Percentiles rank a stretch among this genome's conserved stretches.
These are phyloP conservation scores for Henricia sp. DNA, from an alignment of 53 echinoderm and acorn worm species.

Conservation along the genomic window DNA sequence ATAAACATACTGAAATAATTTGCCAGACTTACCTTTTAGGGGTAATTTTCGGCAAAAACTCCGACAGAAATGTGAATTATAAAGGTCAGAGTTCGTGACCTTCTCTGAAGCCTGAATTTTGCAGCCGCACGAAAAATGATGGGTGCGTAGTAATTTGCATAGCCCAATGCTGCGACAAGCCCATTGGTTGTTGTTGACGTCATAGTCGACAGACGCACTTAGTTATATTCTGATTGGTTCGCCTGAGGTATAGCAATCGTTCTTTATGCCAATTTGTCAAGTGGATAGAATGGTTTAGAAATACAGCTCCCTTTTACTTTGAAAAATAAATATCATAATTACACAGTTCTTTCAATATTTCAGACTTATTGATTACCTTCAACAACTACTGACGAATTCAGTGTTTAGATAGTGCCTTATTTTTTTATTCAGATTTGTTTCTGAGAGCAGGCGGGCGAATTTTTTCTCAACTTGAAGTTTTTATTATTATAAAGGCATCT, in stretches of 20 bases:
- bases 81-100: slow-evolving; percentile 99
- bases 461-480: too few relatives aligned
- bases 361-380: too few relatives aligned
- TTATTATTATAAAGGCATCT: too few relatives aligned
- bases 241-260: neutral
- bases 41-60: slow-evolving; percentile 60
- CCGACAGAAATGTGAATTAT: slow-evolving; percentile 67
- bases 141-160: slow-evolving; percentile 48
- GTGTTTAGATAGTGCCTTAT: too few relatives aligned
- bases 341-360: too few relatives aligned
- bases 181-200: slow-evolving; percentile 66
- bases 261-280: slow-evolving; percentile 56
- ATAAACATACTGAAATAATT: slow-evolving; percentile 4
- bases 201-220: slow-evolving; percentile 43
- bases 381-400: too few relatives aligned
- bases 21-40: slow-evolving; percentile 62
- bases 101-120: slow-evolving; percentile 71
- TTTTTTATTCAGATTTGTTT: too few relatives aligned
- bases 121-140: slow-evolving; percentile 43
- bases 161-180: slow-evolving; percentile 6
- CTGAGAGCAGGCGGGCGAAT: too few relatives aligned
- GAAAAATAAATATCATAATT: too few relatives aligned
- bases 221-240: slow-evolving; percentile 49
- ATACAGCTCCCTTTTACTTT: too few relatives aligned
- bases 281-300: neutral